Evolutionary conservation across 2,113 vertebrate species (phyloP).

Genomic region (Eublepharis macularius): DNA sequence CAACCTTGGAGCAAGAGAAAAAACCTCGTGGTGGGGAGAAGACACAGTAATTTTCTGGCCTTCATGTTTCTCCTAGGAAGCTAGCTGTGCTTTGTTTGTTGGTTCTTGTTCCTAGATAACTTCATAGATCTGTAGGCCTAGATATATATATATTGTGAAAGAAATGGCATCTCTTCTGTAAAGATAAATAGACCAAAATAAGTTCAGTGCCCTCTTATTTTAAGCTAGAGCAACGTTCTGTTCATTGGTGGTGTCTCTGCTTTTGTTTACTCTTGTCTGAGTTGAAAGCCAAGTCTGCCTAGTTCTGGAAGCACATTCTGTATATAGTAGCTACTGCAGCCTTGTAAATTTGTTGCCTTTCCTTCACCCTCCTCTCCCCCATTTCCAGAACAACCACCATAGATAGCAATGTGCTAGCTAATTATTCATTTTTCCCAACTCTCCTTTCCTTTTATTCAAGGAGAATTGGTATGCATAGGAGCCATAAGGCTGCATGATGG

Average conservation of each 20-base stretch:
- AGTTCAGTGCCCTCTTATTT: neutral
- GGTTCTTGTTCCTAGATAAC: neutral
- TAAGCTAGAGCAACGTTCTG: neutral
- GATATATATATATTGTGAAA: neutral
- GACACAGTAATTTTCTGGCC: too few species aligned
- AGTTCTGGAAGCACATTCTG: neutral
- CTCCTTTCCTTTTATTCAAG: neutral
- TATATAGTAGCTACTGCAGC: neutral
- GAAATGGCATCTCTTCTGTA: neutral
- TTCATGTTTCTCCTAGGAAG: neutral
- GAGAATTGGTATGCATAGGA: neutral
- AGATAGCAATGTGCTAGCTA: neutral
- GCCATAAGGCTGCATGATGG: neutral
- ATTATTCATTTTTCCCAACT: neutral
- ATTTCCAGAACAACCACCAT: neutral
- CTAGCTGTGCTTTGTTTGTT: neutral
- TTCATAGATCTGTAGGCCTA: neutral
- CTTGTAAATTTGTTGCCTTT: neutral
- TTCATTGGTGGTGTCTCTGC: neutral
- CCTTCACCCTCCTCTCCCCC: too few species aligned
- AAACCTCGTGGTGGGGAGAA: too few species aligned
- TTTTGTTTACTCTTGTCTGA: conserved; percentile 22
- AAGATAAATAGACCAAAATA: conserved; percentile 8
- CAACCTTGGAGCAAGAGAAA: too few species aligned
- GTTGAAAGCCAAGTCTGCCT: neutral